A percentile compares a stretch with the other conserved stretches of the same genome.
Conservation (phyloP, 2,113 vertebrate genomes). For the Perccottus glenii region DNA sequence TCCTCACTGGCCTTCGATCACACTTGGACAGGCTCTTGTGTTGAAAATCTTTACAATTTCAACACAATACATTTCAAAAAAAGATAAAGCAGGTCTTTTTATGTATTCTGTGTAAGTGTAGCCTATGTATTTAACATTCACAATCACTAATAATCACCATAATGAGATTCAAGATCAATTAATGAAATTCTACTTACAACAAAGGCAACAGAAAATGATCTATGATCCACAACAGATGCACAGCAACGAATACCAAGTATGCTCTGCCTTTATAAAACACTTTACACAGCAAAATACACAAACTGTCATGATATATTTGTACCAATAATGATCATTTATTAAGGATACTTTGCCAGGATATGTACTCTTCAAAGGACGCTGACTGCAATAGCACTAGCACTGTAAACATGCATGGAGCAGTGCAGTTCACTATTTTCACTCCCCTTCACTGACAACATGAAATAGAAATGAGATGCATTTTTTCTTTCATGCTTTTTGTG, state of each 20-base stretch:
- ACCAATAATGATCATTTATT: too few species aligned
- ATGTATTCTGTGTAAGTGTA: constrained; percentile 4
- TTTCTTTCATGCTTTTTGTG: too few species aligned
- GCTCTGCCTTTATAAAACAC: background rate
- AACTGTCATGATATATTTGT: too few species aligned
- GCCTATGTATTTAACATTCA: constrained; percentile 1
- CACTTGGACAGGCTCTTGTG: constrained; percentile 8
- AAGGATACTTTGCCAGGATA: too few species aligned
- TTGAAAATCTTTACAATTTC: background rate
- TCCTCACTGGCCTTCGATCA: constrained; percentile 33
- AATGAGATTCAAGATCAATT: constrained; percentile 8
- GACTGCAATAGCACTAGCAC: too few species aligned
- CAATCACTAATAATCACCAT: constrained; percentile 1
- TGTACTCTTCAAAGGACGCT: too few species aligned
- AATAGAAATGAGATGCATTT: too few species aligned
- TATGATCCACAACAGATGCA: background rate
- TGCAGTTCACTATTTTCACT: too few species aligned
- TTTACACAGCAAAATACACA: background rate
- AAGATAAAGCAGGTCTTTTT: constrained; percentile 5
- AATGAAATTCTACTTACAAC: constrained; percentile 8
- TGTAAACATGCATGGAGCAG: too few species aligned
- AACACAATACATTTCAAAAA: constrained; percentile 7
- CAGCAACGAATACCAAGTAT: background rate
- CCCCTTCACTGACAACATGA: too few species aligned
- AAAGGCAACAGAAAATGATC: constrained; percentile 11